A percentile compares a stretch with the other conserved stretches of the same genome.
Conservation (phyloP, 2,113 vertebrate genomes). For the Oxygymnocypris stewartii region DNA sequence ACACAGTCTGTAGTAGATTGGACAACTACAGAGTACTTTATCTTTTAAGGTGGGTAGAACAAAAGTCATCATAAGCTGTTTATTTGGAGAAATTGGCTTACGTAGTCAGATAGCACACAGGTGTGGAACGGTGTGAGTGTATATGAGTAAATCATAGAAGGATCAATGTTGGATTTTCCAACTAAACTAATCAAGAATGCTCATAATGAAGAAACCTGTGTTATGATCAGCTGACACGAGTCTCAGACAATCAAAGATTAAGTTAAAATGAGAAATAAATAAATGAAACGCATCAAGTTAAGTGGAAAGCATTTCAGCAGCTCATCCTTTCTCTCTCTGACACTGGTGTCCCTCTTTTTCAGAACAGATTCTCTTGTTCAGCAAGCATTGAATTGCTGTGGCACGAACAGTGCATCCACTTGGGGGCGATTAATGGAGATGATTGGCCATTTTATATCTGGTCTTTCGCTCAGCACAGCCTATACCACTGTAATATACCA, state of each 20-base stretch:
- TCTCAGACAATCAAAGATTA: slow-evolving; percentile 12
- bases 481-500: slow-evolving; percentile 25
- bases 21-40: no score
- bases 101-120: not conserved
- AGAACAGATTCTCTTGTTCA: slow-evolving; percentile 36
- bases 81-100: no score
- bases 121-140: not conserved
- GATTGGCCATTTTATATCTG: slow-evolving; percentile 40
- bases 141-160: not conserved
- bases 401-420: slow-evolving; percentile 32
- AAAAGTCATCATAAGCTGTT: no score
- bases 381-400: slow-evolving; percentile 34
- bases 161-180: not conserved
- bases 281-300: not conserved
- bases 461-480: slow-evolving; percentile 18
- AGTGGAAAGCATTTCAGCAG: slow-evolving; percentile 3
- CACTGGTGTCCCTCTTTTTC: slow-evolving; percentile 11
- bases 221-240: not conserved
- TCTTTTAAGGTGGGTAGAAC: no score
- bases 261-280: slow-evolving; percentile 26
- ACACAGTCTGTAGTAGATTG: no score
- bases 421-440: slow-evolving; percentile 40
- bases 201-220: slow-evolving; percentile 12
- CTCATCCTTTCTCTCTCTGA: slow-evolving; percentile 1
- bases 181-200: not conserved